phyloP scores from a whole-genome alignment of 2,797 vertebrate species.

The Hipposideros larvatus region DNA sequence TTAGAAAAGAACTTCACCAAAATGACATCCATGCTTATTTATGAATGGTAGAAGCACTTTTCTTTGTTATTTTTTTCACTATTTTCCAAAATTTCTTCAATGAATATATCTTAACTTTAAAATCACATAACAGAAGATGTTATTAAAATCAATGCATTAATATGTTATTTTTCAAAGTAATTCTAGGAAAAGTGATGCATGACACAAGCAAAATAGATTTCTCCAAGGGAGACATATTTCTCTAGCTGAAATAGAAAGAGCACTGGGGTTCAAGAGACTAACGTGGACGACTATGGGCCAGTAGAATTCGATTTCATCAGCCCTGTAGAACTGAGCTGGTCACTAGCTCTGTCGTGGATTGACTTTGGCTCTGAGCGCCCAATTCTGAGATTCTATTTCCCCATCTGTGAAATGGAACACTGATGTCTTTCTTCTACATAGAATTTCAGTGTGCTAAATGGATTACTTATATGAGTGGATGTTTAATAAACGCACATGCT shows the following conservation, averaged over 20 bases:
- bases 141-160: background rate
- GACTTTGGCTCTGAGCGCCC: background rate
- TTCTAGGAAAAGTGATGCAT: background rate
- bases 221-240: background rate
- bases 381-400: background rate
- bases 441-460: background rate
- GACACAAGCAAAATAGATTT: background rate
- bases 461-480: background rate
- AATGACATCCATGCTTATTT: background rate
- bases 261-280: background rate
- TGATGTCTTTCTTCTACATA: background rate
- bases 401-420: background rate
- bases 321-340: background rate
- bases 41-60: background rate
- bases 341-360: background rate
- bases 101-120: conserved; percentile 41
- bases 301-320: no score
- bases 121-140: background rate
- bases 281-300: rapidly evolving
- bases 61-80: background rate
- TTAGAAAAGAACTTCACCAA: background rate
- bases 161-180: background rate
- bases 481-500: background rate
- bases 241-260: background rate
- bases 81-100: conserved; percentile 9